Evolutionary conservation across 53 echinoderm and acorn worm genomes (phyloP).

Genomic region (Hippasteria phrygiana): DNA sequence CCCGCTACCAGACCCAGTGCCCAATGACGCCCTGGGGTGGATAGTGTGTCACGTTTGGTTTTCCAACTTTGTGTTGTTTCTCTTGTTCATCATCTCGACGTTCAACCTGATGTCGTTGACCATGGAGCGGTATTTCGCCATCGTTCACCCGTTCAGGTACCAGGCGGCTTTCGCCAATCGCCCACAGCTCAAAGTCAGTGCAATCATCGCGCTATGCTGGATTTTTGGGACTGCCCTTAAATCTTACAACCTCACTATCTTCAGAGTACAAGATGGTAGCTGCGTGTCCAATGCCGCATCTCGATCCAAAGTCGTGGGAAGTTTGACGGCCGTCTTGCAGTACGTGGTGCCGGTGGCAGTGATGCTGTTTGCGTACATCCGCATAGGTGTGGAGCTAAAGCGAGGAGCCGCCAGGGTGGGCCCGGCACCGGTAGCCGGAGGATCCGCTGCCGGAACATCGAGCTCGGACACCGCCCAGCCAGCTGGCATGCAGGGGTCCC

Average conservation of each 20-base stretch:
- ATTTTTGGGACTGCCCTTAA: slow-evolving; percentile 21
- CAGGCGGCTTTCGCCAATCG: neutral
- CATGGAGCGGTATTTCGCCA: slow-evolving; percentile 66
- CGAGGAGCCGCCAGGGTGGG: slow-evolving; percentile 58
- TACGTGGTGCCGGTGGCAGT: slow-evolving; percentile 51
- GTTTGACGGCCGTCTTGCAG: slow-evolving; percentile 25
- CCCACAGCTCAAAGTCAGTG: slow-evolving; percentile 32
- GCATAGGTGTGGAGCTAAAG: slow-evolving; percentile 71
- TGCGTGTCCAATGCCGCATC: slow-evolving; percentile 31
- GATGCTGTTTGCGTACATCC: slow-evolving; percentile 62
- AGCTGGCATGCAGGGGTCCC: slow-evolving; percentile 43
- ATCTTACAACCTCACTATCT: slow-evolving; percentile 31
- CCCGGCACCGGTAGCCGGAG: neutral
- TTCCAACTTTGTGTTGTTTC: neutral
- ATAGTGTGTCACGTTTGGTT: too few relatives aligned
- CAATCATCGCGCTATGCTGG: slow-evolving; percentile 38
- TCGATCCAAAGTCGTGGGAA: slow-evolving; percentile 28
- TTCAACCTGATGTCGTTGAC: slow-evolving; percentile 54
- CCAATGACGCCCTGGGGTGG: too few relatives aligned
- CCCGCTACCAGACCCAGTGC: too few relatives aligned
- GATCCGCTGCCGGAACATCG: neutral
- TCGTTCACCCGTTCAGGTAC: slow-evolving; percentile 61
- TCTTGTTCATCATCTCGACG: slow-evolving; percentile 37
- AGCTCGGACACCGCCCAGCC: neutral
- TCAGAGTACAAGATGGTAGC: slow-evolving; percentile 24